Evolutionary conservation across 2,113 vertebrate species (phyloP), one percentile per base, ranked within the genome.

Genomic region (Dicerorhinus sumatrensis): DNA sequence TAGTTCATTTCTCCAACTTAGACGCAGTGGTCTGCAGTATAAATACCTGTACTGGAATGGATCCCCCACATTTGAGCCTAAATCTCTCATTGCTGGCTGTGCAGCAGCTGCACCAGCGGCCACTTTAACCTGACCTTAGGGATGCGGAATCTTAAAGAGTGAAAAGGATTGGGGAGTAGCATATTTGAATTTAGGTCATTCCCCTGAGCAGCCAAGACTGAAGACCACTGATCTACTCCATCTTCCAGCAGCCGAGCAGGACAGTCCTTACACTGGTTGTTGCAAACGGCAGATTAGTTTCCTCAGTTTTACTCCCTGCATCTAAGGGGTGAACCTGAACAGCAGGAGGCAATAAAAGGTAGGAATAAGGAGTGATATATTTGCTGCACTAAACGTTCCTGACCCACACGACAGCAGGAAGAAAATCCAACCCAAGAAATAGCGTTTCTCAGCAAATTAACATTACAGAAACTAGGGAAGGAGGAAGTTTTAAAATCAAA

Each of bases 401-500:
- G 72, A 86, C 2, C 31, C 56, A 60, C 11, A 60, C 20, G 8
- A 13, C 2, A 33, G 39, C 4, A 16, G 65, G 39, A 56, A 82
- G 56, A 75, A 95, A 95, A 88, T 13, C 6, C 31, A 89, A 36
- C 46, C 25, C 27, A 89, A 87, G 72, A 85, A 76, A 77, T 7
- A 62, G 29, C 3, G 5, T 76, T 81, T 89, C 56, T 84, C 21
- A 11, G 42, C 89, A 96, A 92, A 76, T 63, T 14, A 89, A 60
- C 16, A 48, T 54, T 42, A 29, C 18, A 67, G 51, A 72, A 81
- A 70, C 0, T 21, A 73, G 60, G 42, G 9, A 82, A 75, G 29
- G 31, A 83, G 23, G 11, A 67, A 23, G 36, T 54, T 94, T 91
- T 87, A 89, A 94, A 92, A 70, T 83, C 65, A 84, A 94, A 72